Base-by-base conservation (phyloP, 2,888 invertebrate species). In the Brenthis ino region DNA sequence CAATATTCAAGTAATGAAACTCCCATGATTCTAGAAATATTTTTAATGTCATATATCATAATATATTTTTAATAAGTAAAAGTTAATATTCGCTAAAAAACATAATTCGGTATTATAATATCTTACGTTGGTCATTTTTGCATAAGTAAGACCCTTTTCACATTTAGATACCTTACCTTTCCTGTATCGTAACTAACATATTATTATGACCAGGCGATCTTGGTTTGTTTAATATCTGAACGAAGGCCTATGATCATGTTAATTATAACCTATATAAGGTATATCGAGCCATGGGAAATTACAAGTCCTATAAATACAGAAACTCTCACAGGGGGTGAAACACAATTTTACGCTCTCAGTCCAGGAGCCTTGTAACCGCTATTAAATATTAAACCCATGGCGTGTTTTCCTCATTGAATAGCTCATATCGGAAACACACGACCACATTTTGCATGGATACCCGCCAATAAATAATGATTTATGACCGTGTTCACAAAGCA, bases 341-440 rank as follows among this genome's bases (percentile, higher is more conserved):
- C 83, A 85, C 85, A 87, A 88, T 89, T 88, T 87, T 84, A 85
- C 85, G 83, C 87, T 71, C 82, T 78, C 80, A 78, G 78, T 80
- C 83, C 77, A 88, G 88, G 88, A 87, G 16, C 60, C 33, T 60
- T 63, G 63, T 61, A 53, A 12, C 63, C 14, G 11, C 63, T 24
- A 63, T 63, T 63, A 63, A 53, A 53, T 53, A 53, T 53, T 63
- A 86, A 84, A 89, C 88, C 88, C 89, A 84, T 85, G 85, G 86
- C 88, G 80, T 84, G 89, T 80, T 81, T 79, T 80, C 75, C 79
- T 80, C 80, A 83, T 80, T 82, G 81, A 82, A 81, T 81, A 76
- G 70, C 72, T 73, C 65, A 69, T 67, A 68, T 71, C 43, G 53
- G 66, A 58, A 70, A 71, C 68, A 64, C 57, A 66, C 54, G 55